Base-by-base conservation (phyloP, 2,113 vertebrate species). In the Mungos mungo region DNA sequence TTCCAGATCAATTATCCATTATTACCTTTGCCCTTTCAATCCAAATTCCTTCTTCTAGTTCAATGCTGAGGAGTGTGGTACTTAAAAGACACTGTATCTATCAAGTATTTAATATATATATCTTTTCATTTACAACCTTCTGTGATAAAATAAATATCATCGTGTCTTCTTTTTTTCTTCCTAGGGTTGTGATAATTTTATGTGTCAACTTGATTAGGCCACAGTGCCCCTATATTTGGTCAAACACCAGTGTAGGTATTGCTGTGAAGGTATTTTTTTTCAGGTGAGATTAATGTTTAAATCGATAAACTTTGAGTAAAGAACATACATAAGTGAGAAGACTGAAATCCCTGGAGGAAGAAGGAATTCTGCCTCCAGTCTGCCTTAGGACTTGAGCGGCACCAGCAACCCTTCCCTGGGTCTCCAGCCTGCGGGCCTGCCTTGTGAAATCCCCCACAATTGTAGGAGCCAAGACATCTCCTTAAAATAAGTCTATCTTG, bases 31-130 rank as follows among this genome's bases (percentile, higher is more conserved):
- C 25, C 33, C 23, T 87, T 93, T 89, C 35, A 71, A 31, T 52
- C 8, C 12, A 74, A 88, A 77, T 81, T 72, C 60, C 7, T 72
- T 41, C 35, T 63, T n/a, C 27, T 27, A 71, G 71, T 33, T 85
- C 45, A 47, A n/a, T 71, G 2, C 77, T 91, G 74, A 93, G 79
- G 93, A 93, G 19, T 63, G 29, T 50, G 9, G 33, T 11, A 41
- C 29, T 91, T 94, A 31, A 41, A 92, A 80, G 12, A 52, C 54
- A 84, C 16, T 72, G 87, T 72, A 63, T 69, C 25, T 81, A 52
- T 38, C 50, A 71, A 86, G 33, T 63, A 74, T 25, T 92, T 74
- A 95, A 76, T 95, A 50, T 72, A 84, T 79, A 82, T 96, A 88
- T 14, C 16, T 94, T 94, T 80, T 74, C 13, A 92, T 72, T 92